These are phyloP conservation scores for Ligdia adustata DNA, from an alignment of 2,888 invertebrate species.

Conservation along the genomic window DNA sequence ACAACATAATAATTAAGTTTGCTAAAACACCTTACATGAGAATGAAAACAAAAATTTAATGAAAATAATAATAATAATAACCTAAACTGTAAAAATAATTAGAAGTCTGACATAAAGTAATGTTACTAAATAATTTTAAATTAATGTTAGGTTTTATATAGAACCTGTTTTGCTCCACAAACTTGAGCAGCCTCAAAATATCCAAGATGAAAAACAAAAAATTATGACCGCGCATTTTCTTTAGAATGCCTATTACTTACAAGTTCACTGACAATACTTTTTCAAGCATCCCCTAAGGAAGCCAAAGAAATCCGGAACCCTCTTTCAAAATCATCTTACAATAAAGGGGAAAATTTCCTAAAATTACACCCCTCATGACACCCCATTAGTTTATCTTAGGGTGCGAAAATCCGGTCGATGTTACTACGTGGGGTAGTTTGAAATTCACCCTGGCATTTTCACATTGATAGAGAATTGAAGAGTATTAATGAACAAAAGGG, in stretches of 20 bases:
- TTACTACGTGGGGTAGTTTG: slow-evolving; percentile 7
- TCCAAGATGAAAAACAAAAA: slow-evolving; percentile 10
- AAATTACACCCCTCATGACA: slow-evolving; percentile 70
- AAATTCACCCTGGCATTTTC: background rate
- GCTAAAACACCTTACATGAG: too few species aligned
- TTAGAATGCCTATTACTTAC: slow-evolving; percentile 23
- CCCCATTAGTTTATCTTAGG: slow-evolving; percentile 58
- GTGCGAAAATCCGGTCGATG: slow-evolving; percentile 47
- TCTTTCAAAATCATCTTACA: slow-evolving; percentile 42
- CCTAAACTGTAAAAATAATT: too few species aligned
- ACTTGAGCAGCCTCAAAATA: too few species aligned
- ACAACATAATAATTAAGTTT: too few species aligned
- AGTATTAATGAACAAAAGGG: too few species aligned
- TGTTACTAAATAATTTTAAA: too few species aligned
- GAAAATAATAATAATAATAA: too few species aligned
- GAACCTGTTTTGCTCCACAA: too few species aligned
- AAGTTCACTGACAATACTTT: slow-evolving; percentile 25
- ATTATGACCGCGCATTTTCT: slow-evolving; percentile 7
- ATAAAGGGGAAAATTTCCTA: slow-evolving; percentile 73
- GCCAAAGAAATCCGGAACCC: slow-evolving; percentile 47
- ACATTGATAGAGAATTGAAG: background rate
- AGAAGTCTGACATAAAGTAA: too few species aligned
- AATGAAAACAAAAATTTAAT: too few species aligned
- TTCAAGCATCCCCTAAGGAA: slow-evolving; percentile 25
- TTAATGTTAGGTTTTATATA: too few species aligned